phyloP scores from a whole-genome alignment of 2,797 vertebrate genomes.

The Enteromius anoplus region DNA sequence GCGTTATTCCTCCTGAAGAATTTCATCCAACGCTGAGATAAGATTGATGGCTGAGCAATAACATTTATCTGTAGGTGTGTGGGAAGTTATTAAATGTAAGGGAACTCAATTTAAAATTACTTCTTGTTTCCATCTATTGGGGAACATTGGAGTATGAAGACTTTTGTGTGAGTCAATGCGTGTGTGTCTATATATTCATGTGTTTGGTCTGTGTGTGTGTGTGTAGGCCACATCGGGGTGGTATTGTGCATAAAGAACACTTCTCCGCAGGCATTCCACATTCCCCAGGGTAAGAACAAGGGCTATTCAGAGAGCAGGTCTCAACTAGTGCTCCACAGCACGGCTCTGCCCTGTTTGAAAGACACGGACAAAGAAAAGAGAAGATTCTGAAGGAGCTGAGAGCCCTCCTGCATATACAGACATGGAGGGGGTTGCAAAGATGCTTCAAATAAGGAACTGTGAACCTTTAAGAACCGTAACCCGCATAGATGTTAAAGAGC shows the following conservation, averaged over 20 bases:
- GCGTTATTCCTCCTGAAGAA: neutral
- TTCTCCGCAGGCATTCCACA: slow-evolving; percentile 60
- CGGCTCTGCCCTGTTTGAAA: slow-evolving; percentile 30
- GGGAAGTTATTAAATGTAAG: slow-evolving; percentile 1
- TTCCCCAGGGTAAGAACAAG: slow-evolving; percentile 57
- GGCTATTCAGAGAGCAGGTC: slow-evolving; percentile 54
- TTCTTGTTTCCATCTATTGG: neutral
- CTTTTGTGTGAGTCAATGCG: slow-evolving; percentile 33
- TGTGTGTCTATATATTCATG: slow-evolving; percentile 31
- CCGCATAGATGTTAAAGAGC: neutral
- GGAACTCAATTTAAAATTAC: neutral
- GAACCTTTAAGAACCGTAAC: slow-evolving; percentile 17
- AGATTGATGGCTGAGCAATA: neutral
- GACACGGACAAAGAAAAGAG: slow-evolving; percentile 46
- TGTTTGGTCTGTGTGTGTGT: slow-evolving; percentile 24
- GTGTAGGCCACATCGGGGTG: slow-evolving; percentile 27
- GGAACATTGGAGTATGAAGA: slow-evolving; percentile 20
- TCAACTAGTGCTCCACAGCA: slow-evolving; percentile 40
- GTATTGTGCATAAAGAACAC: slow-evolving; percentile 56
- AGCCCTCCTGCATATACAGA: slow-evolving; percentile 19
- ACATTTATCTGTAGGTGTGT: neutral
- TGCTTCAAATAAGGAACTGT: slow-evolving; percentile 24
- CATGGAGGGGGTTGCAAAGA: slow-evolving; percentile 30
- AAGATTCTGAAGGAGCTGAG: slow-evolving; percentile 13
- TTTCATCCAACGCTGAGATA: too few species aligned